A percentile compares a stretch with the other conserved stretches of the same genome.
Conservation (phyloP, 2,888 invertebrate genomes). For the Leucoptera coffeella region DNA sequence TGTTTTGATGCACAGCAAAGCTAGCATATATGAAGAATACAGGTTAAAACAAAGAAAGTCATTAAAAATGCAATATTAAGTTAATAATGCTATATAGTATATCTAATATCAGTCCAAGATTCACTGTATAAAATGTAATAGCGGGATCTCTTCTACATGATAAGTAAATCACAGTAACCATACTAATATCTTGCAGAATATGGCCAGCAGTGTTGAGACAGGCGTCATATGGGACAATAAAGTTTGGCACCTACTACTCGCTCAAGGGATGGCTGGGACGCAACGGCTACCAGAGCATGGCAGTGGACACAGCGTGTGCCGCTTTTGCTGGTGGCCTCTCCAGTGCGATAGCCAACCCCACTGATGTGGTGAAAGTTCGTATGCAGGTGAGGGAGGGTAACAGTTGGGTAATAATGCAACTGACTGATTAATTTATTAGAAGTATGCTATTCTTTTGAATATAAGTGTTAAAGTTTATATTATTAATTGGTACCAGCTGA, state of each 20-base stretch:
- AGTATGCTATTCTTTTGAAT: no score
- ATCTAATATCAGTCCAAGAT: no score
- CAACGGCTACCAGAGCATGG: constrained; percentile 51
- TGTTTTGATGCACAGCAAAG: no score
- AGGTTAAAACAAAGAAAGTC: neutral
- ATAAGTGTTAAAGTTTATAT: no score
- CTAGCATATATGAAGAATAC: no score
- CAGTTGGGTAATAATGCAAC: no score
- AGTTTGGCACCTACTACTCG: constrained; percentile 93
- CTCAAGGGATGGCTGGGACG: constrained; percentile 66
- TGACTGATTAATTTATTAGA: no score
- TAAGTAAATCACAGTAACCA: no score
- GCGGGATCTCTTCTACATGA: no score
- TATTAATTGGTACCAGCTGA: no score
- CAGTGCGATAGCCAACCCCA: constrained; percentile 93
- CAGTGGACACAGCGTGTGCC: constrained; percentile 74
- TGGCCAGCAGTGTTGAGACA: constrained; percentile 89
- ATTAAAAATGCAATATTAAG: neutral
- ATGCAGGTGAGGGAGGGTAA: constrained; percentile 85
- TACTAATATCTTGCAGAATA: constrained; percentile 54
- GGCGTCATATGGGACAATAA: constrained; percentile 93
- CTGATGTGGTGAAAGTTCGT: constrained; percentile 92
- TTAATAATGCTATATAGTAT: no score
- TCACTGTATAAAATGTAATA: no score
- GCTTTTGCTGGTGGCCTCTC: constrained; percentile 83